A percentile compares a stretch with the other conserved stretches of the same genome.
Evolutionary conservation across 2,888 invertebrate species (phyloP).

Genomic region (Cephalotes varians): DNA sequence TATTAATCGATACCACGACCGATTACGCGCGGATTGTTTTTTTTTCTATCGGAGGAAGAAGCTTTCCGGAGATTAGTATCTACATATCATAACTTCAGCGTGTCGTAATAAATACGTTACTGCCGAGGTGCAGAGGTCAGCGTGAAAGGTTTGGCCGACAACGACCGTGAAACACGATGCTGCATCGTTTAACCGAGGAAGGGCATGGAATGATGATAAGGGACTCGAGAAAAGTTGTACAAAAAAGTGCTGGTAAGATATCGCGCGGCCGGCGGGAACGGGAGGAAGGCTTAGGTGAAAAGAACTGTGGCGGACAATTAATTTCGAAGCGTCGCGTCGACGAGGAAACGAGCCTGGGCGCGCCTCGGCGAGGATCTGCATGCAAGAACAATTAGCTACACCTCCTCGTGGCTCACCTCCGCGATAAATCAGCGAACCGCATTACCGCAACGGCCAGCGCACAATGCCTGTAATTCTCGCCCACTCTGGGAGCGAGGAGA

Average conservation of each 20-base stretch:
- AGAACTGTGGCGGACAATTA: slow-evolving; percentile 76
- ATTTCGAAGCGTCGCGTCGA: slow-evolving; percentile 77
- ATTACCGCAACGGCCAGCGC: slow-evolving; percentile 81
- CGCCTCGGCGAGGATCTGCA: slow-evolving; percentile 78
- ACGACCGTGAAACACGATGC: slow-evolving; percentile 44
- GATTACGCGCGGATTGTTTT: slow-evolving; percentile 37
- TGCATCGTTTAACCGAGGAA: slow-evolving; percentile 24
- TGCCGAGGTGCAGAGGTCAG: slow-evolving; percentile 51
- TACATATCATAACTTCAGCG: slow-evolving; percentile 45
- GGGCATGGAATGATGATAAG: slow-evolving; percentile 58
- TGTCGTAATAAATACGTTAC: slow-evolving; percentile 50
- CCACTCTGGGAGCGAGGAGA: slow-evolving; percentile 75
- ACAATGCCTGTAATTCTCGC: slow-evolving; percentile 84
- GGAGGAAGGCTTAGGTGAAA: slow-evolving; percentile 61
- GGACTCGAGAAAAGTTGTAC: slow-evolving; percentile 48
- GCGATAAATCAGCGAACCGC: slow-evolving; percentile 83
- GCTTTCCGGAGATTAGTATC: slow-evolving; percentile 45
- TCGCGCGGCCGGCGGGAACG: slow-evolving; percentile 43
- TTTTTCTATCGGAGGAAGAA: neutral
- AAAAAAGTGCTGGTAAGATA: slow-evolving; percentile 55
- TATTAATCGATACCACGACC: slow-evolving; percentile 42
- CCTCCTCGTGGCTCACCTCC: slow-evolving; percentile 82
- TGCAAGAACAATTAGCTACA: slow-evolving; percentile 84
- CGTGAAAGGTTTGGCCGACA: slow-evolving; percentile 47
- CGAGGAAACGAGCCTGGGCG: slow-evolving; percentile 70